Evolutionary conservation across 2,888 invertebrate species (phyloP).

Genomic region (Hartigia nigra): DNA sequence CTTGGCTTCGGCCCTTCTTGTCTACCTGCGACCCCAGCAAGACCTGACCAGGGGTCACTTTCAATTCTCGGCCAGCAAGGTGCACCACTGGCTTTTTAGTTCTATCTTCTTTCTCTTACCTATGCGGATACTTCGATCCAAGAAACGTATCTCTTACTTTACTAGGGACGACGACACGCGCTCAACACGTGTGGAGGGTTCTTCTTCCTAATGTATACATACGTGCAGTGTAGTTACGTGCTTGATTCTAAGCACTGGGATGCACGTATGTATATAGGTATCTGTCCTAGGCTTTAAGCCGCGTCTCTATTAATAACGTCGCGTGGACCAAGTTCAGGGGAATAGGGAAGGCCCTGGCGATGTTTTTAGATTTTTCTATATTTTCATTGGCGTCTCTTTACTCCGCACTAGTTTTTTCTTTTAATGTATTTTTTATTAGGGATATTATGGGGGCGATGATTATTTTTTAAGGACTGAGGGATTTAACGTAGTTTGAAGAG

Average conservation of each 20-base stretch:
- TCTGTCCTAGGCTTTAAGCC: not conserved
- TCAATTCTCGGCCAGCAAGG: not conserved
- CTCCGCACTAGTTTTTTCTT: not conserved
- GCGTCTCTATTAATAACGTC: constrained; percentile 51
- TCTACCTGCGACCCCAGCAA: constrained; percentile 14
- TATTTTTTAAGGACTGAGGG: too few species aligned
- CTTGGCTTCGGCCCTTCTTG: not conserved
- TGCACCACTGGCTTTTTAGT: not conserved
- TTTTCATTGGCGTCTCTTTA: constrained; percentile 21
- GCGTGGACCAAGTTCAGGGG: constrained; percentile 59
- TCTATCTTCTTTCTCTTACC: not conserved
- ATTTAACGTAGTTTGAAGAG: too few species aligned
- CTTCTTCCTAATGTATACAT: not conserved
- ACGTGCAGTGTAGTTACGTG: not conserved
- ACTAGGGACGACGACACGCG: not conserved
- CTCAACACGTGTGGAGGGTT: not conserved
- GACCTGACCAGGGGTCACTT: constrained; percentile 66
- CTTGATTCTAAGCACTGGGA: constrained; percentile 35
- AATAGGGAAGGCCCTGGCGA: constrained; percentile 41
- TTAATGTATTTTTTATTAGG: not conserved
- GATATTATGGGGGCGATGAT: not conserved
- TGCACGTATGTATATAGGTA: constrained; percentile 35
- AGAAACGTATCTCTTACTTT: not conserved
- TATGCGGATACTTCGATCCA: not conserved
- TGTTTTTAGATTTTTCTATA: constrained; percentile 54